Conservation (phyloP, 2,888 invertebrate species). For the Harpagoxenus sublaevis region DNA sequence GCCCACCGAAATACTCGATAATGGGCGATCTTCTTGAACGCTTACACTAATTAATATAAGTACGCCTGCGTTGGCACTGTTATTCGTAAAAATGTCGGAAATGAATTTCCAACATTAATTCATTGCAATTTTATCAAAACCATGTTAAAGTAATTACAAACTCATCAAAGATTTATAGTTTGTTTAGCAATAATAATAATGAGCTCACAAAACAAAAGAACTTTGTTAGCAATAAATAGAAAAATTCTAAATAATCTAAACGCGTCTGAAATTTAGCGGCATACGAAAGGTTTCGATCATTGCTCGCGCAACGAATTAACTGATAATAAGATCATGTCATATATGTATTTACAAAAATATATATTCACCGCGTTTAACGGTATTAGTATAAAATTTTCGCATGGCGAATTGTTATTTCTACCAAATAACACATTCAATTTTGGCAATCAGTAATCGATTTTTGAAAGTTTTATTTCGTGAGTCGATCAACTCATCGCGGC, state of each 20-base stretch:
- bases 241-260: neutral
- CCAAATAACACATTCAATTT: constrained; percentile 11
- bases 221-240: neutral
- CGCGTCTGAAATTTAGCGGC: neutral
- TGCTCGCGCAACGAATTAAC: neutral
- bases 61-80: constrained; percentile 35
- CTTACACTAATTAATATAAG: neutral
- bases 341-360: neutral
- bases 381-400: neutral
- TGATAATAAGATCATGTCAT: neutral
- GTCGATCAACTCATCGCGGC: neutral
- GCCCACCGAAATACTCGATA: neutral
- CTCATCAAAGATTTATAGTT: neutral
- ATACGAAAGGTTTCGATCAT: constrained; percentile 9
- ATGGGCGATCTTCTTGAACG: neutral
- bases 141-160: neutral
- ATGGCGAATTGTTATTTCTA: neutral
- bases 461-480: neutral
- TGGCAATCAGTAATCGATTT: neutral
- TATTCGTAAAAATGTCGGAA: neutral
- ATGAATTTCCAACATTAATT: neutral
- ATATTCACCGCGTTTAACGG: neutral
- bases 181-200: neutral
- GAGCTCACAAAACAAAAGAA: neutral
- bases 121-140: neutral